Evolutionary conservation across 2,888 invertebrate genomes (phyloP), one percentile per base, ranked within the genome.

Genomic region (Therioaphis trifolii): DNA sequence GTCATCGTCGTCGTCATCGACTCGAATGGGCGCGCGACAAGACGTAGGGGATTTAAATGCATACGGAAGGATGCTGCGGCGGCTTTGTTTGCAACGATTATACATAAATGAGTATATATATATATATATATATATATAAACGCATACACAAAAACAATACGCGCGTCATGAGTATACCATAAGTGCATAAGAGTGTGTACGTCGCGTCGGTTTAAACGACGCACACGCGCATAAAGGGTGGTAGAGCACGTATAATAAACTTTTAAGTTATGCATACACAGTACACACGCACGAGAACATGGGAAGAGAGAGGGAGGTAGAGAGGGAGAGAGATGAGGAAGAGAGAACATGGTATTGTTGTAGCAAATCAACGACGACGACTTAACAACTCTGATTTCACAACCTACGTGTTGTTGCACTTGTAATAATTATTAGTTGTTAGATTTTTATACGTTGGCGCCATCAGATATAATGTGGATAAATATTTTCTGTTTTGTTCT

Each of bases 61-160:
- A 7, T 35, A 35, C 35, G 49, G 24, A 24, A 24, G 24, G 58
- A 58, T 21, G n/a, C 27, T 12, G 35, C 35, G 15, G 68, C 40
- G 46, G 24, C 35, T 71, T 71, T 71, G 71, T 71, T 71, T 24
- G 49, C 71, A 35, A 2, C n/a, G 69, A n/a, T n/a, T n/a, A n/a
- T n/a, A n/a, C n/a, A n/a, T 24, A 7, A 7, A 18, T 43, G 35
- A 5, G 35, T 35, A 43, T 21, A n/a, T n/a, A n/a, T n/a, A n/a
- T n/a, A n/a, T n/a, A n/a, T n/a, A n/a, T n/a, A n/a, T n/a, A n/a
- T n/a, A n/a, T n/a, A n/a, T n/a, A n/a, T n/a, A n/a, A n/a, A n/a
- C n/a, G n/a, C n/a, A n/a, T n/a, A n/a, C n/a, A n/a, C n/a, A 21
- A 43, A 69, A 69, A 69, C 69, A 43, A 69, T 35, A 69, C 11